Percentiles rank a stretch among this genome's conserved stretches.
phyloP scores from a whole-genome alignment of 1,140 invertebrate species.

The Leptopilina boulardi region DNA sequence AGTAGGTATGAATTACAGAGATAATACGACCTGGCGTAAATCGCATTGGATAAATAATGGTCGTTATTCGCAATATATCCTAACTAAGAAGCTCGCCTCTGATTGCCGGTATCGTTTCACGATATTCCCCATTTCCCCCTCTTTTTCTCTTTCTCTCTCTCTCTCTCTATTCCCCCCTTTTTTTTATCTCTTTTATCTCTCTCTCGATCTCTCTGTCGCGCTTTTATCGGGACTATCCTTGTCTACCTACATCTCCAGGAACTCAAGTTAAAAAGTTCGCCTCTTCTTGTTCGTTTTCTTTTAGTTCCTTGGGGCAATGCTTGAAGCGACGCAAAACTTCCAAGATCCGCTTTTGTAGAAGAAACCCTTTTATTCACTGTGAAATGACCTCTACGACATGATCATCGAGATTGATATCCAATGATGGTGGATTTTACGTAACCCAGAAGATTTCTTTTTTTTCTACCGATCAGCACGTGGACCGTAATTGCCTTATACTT shows the following conservation, averaged over 20 bases:
- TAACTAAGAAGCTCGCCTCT: conserved; percentile 29
- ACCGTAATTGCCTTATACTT: conserved; percentile 5
- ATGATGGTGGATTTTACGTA: background rate
- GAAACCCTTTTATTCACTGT: background rate
- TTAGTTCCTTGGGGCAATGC: conserved; percentile 7
- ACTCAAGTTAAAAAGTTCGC: conserved; percentile 15
- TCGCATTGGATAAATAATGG: conserved; percentile 31
- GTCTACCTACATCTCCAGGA: background rate
- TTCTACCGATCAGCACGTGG: no score
- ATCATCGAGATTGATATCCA: conserved; percentile 15
- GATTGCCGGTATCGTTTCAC: conserved; percentile 27
- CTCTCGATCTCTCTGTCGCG: background rate
- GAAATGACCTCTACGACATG: conserved; percentile 3
- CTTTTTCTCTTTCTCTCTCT: no score
- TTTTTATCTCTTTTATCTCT: background rate
- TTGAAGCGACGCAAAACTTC: background rate
- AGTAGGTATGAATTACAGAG: conserved; percentile 33
- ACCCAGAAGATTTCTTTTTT: no score
- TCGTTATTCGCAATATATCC: conserved; percentile 33
- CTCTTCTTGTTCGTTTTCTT: conserved; percentile 14
- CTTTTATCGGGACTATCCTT: background rate
- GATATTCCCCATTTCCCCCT: background rate
- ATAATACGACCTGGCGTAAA: conserved; percentile 23
- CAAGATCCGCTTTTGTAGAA: background rate
- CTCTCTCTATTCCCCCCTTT: background rate